Base-by-base conservation (phyloP, 2,888 invertebrate species). In the Platypus cylindrus region DNA sequence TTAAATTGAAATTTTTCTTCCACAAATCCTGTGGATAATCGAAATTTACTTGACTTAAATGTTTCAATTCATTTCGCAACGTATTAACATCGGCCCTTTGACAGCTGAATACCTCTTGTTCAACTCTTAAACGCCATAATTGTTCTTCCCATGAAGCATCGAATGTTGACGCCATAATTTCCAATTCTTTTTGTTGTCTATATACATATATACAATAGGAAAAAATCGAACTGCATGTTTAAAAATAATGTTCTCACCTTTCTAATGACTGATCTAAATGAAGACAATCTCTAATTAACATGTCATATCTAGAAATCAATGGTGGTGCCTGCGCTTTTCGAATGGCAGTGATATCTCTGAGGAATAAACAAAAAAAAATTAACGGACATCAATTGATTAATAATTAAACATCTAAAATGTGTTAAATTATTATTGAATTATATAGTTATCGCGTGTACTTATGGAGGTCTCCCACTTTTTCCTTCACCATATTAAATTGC, bases 71-170 rank as follows among this genome's bases (percentile, higher is more conserved):
- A 40, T 71, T 71, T 34, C 73, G 66, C 37, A 78, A 55, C 28
- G 73, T 67, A 44, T 72, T 62, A 14, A 78, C 72, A 53, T 78
- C 76, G 43, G 74, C 74, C 55, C 76, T 67, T 66, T 78, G 67
- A 37, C 61, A 62, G 40, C 60, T 60, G 41, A 62, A 62, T 2
- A 61, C 59, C 50, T 78, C 77, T 54, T 80, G 79, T 55, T 82
- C 80, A 5, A 76, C 67, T 30, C 75, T 68, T 40, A 81, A 69
- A 40, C 77, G 64, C 58, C 78, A 76, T 16, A 79, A 56, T 48
- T 78, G 76, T 49, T 79, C 78, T 52, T 80, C 78, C 80, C 80
- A 80, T 2, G 76, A 66, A 29, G 73, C 62, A 43, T 75, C 74
- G 47, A 76, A 75, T 3, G 70, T 64, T 4, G 65, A 62, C 34